Evolutionary conservation across 2,113 vertebrate genomes (phyloP), one percentile per base, ranked within the genome.

Genomic region (Chloebia gouldiae): DNA sequence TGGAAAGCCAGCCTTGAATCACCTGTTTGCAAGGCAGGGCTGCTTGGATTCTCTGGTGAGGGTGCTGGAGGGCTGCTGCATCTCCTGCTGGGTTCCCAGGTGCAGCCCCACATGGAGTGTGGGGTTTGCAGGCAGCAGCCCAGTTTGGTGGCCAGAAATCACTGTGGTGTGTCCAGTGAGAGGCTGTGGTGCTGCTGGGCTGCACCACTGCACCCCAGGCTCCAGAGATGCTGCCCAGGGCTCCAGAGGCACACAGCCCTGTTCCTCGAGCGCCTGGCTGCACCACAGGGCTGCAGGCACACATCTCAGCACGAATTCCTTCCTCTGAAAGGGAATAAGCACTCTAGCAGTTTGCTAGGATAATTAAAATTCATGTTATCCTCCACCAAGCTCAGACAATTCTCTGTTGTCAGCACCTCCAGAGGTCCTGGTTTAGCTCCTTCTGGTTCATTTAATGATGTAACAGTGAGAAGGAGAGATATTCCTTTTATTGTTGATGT

Each of bases 81-180:
- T 7, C 1, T 1, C 30, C 30, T 3, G 0, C 15, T 24, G 76
- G 31, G 18, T 22, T 91, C 31, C 31, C 30, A 23, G 70, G 39
- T 1, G 0, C 25, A 10, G 54, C 27, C 0, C 2, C 27, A 30
- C 1, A 10, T 33, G 0, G 0, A 12, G 15, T 1, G 7, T 1
- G 11, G 54, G 44, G 42, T 68, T 68, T 50, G 42, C 39, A 25
- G 0, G 1, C 1, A 3, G n/a, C 51, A 82, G 53, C 76, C 21
- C 13, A 5, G 45, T 5, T 35, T 23, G 1, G 0, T 0, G 11
- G 10, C 15, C 79, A 61, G 27, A 24, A 53, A 25, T 25, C 0
- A 0, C n/a, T 0, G 0, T 0, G 15, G 13, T 6, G 65, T 4
- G 9, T 11, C 56, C 0, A 0, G 8, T 0, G 0, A n/a, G 63